Evolutionary conservation across 2,888 invertebrate species (phyloP).

Genomic region (Meghimatium bilineatum): DNA sequence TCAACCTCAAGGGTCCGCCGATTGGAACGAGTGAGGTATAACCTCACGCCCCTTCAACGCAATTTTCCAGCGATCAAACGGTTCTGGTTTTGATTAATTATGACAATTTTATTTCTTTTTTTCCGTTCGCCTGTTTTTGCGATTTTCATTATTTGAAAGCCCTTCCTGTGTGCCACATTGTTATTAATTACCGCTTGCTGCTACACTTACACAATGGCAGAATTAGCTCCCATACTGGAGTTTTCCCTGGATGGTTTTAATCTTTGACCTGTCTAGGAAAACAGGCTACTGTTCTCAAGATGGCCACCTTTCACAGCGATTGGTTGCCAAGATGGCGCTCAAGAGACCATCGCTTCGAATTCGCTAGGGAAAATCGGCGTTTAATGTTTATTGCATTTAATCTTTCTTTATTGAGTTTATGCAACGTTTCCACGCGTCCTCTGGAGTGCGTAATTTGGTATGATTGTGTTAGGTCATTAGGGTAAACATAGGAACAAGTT

Average conservation of each 20-base stretch:
- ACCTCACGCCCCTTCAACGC: slow-evolving; percentile 16
- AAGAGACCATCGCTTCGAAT: not conserved
- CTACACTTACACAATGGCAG: slow-evolving; percentile 41
- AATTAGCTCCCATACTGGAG: slow-evolving; percentile 41
- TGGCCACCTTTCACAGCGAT: slow-evolving; percentile 33
- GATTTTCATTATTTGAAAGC: slow-evolving; percentile 25
- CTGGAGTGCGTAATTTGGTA: slow-evolving; percentile 42
- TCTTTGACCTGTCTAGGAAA: slow-evolving; percentile 32
- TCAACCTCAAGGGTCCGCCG: slow-evolving; percentile 22
- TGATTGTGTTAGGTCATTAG: not conserved
- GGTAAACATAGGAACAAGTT: not conserved
- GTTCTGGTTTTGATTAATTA: slow-evolving; percentile 44
- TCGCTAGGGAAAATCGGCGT: not conserved
- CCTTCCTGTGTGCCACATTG: slow-evolving; percentile 20
- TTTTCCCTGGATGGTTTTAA: slow-evolving; percentile 41
- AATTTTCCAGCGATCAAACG: slow-evolving; percentile 27
- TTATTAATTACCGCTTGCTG: slow-evolving; percentile 47
- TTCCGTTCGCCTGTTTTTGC: not conserved
- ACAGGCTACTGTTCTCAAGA: slow-evolving; percentile 25
- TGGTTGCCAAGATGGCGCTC: slow-evolving; percentile 27
- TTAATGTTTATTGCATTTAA: slow-evolving; percentile 42
- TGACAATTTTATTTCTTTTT: slow-evolving; percentile 29
- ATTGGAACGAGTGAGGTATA: not conserved
- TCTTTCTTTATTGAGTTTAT: slow-evolving; percentile 29
- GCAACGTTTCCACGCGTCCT: not conserved